phyloP scores from a whole-genome alignment of 2,888 invertebrate genomes.

The Apodemia mormo region DNA sequence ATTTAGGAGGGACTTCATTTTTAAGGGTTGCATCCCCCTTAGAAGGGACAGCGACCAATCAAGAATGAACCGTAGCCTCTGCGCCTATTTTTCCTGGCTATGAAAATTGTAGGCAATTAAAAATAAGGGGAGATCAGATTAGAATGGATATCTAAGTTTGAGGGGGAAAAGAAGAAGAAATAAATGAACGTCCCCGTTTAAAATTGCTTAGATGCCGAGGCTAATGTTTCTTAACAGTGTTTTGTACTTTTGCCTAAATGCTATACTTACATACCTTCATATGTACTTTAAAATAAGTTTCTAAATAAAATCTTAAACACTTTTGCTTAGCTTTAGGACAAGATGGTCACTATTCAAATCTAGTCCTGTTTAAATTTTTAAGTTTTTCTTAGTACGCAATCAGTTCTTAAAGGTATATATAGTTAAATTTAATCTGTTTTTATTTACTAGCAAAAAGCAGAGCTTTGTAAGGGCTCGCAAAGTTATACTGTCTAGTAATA shows the following conservation, averaged over 20 bases:
- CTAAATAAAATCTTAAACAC: too few species aligned
- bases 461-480: too few species aligned
- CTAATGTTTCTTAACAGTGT: conserved; percentile 55
- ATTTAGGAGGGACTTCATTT: conserved; percentile 61
- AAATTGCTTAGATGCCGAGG: conserved; percentile 65
- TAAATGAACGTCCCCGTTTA: conserved; percentile 67
- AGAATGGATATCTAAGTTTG: conserved; percentile 42
- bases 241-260: conserved; percentile 43
- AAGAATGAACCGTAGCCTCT: conserved; percentile 45
- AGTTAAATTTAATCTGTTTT: too few species aligned
- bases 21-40: conserved; percentile 55
- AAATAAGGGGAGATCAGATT: conserved; percentile 41
- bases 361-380: too few species aligned
- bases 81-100: conserved; percentile 31
- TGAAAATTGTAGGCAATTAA: conserved; percentile 27
- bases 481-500: too few species aligned
- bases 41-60: conserved; percentile 45
- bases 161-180: conserved; percentile 66
- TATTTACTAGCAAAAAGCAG: too few species aligned
- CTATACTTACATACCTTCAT: neutral
- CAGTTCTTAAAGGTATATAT: too few species aligned
- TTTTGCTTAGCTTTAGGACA: too few species aligned
- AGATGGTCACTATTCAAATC: too few species aligned
- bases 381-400: too few species aligned
- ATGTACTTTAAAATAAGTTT: neutral